phyloP scores from a whole-genome alignment of 2,113 vertebrate genomes.

The Lophius piscatorius region DNA sequence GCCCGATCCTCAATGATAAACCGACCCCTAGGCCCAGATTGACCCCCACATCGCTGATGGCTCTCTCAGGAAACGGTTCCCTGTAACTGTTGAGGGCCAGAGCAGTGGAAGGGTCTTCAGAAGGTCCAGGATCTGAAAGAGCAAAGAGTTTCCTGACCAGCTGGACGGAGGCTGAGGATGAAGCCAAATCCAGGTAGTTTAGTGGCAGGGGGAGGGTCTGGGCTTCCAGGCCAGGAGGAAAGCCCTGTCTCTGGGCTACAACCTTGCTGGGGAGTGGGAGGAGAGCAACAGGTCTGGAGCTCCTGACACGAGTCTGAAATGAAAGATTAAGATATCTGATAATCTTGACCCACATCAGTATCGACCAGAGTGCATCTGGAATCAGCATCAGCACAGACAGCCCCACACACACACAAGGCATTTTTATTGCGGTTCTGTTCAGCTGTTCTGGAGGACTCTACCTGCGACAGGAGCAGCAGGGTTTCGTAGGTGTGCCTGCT shows the following conservation, averaged over 20 bases:
- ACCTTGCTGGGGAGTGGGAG: conserved; percentile 41
- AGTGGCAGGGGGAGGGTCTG: conserved; percentile 30
- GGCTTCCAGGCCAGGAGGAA: conserved; percentile 19
- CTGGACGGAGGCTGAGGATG: conserved; percentile 44
- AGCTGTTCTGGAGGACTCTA: too few species aligned
- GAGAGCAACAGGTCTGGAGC: conserved; percentile 44
- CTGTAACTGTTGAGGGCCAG: conserved; percentile 36
- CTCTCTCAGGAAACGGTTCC: background rate
- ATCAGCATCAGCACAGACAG: too few species aligned
- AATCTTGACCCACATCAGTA: too few species aligned
- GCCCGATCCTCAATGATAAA: conserved; percentile 37
- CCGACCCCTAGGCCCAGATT: conserved; percentile 38
- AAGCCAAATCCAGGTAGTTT: conserved; percentile 64
- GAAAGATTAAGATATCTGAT: too few species aligned
- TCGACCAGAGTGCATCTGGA: too few species aligned
- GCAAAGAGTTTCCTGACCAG: conserved; percentile 48
- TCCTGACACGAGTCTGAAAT: conserved; percentile 48
- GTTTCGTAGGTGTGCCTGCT: conserved; percentile 69
- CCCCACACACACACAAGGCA: too few species aligned
- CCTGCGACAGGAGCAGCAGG: conserved; percentile 66
- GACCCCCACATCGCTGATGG: background rate
- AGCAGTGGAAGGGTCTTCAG: conserved; percentile 2
- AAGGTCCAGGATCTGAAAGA: background rate
- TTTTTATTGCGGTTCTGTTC: too few species aligned
- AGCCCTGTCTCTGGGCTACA: conserved; percentile 22